Conservation (phyloP, 1,140 invertebrate species). For the Eupeodes corollae region DNA sequence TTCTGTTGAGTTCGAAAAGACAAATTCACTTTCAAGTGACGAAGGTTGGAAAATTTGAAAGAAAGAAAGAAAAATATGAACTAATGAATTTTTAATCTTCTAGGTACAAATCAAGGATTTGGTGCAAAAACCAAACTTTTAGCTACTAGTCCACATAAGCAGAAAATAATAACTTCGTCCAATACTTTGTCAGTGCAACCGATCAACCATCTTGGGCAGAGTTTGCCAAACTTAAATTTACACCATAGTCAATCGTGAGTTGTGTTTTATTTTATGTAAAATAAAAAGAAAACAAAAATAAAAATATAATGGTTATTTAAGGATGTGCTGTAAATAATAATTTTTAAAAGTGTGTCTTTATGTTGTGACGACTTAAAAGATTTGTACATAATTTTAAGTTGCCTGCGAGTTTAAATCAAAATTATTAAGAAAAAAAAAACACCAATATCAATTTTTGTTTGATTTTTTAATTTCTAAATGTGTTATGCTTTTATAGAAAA, state of each 20-base stretch:
- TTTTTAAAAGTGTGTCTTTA: too few relatives aligned
- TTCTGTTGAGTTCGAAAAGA: slow-evolving; percentile 42
- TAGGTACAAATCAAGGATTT: slow-evolving; percentile 4
- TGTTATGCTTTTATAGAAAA: too few relatives aligned
- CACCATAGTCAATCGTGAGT: slow-evolving; percentile 34
- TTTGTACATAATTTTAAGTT: too few relatives aligned
- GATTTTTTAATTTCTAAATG: too few relatives aligned
- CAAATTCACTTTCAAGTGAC: slow-evolving; percentile 43
- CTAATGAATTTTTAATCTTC: too few relatives aligned
- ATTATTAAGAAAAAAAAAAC: too few relatives aligned
- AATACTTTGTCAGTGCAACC: slow-evolving; percentile 68
- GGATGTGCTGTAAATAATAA: too few relatives aligned
- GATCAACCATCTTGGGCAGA: slow-evolving; percentile 54
- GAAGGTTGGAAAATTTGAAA: slow-evolving; percentile 37
- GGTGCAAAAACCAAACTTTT: slow-evolving; percentile 21
- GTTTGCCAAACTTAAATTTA: slow-evolving; percentile 54
- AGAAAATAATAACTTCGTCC: slow-evolving; percentile 38
- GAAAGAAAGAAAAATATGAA: background rate
- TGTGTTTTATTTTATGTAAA: background rate
- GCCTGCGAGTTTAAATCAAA: too few relatives aligned
- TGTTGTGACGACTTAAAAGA: too few relatives aligned
- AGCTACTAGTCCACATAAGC: slow-evolving; percentile 27
- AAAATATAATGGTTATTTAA: too few relatives aligned
- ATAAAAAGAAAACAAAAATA: too few relatives aligned
- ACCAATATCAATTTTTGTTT: too few relatives aligned